Conservation (phyloP, 1,140 invertebrate species). For the Drosophila kikkawai region DNA sequence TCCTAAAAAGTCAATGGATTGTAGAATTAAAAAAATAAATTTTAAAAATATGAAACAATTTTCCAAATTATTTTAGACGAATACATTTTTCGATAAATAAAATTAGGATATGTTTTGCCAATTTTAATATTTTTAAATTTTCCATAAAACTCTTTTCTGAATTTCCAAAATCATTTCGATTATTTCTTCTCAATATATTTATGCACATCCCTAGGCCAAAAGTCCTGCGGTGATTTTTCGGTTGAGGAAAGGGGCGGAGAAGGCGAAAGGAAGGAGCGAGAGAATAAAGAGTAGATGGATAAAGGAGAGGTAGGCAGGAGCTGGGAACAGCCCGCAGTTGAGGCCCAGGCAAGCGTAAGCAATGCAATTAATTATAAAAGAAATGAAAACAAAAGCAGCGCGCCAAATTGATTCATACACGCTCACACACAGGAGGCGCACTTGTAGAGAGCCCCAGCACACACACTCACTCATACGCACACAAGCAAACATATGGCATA, state of each 20-base stretch:
- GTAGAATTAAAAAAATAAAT: no score
- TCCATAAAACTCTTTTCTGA: no score
- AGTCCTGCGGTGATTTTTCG: not conserved
- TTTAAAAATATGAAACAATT: no score
- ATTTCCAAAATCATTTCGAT: no score
- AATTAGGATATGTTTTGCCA: no score
- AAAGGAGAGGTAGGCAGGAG: not conserved
- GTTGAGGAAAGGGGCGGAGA: not conserved
- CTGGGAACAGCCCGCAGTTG: constrained; percentile 39
- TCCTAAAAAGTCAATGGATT: no score
- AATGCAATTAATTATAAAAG: constrained; percentile 82
- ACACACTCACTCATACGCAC: constrained; percentile 1
- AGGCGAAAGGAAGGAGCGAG: not conserved
- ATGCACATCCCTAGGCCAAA: not conserved
- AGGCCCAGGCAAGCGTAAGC: constrained; percentile 68
- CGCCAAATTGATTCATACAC: constrained; percentile 66
- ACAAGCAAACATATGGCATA: constrained; percentile 18
- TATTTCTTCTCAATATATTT: not conserved
- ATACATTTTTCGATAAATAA: no score
- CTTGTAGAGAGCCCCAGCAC: not conserved
- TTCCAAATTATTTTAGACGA: no score
- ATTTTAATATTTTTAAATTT: no score
- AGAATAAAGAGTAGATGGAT: not conserved
- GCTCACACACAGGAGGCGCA: constrained; percentile 13
- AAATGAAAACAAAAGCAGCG: constrained; percentile 79